Evolutionary conservation across 2,797 vertebrate genomes (phyloP), one percentile per base, ranked within the genome.

Genomic region (Poecilia picta): DNA sequence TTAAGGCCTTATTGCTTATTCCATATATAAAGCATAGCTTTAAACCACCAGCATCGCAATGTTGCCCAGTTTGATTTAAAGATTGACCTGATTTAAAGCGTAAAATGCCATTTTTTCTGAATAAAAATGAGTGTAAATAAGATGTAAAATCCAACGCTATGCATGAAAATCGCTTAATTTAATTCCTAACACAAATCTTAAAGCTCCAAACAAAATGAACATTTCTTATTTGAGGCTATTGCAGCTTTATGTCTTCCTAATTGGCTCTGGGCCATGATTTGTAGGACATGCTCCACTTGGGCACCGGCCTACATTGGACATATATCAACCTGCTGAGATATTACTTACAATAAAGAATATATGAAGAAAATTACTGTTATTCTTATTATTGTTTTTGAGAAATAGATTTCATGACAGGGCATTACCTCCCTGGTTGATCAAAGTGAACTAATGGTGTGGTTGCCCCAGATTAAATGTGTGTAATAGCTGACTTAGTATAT

Each of bases 211-310:
- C 46, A 85, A 88, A 85, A 84, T 84, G 88, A 86, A 85, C 73
- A 83, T 57, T 81, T 73, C 83, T 85, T 76, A 73, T 82, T 85
- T 33, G 31, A 36, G 77, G 10, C 76, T 83, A 5, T 83, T 78
- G 72, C 78, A 75, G 64, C 73, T 76, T 76, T 59, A 76, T 41
- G 43, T 82, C 70, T 47, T 36, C 73, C 72, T 73, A 77, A 79
- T 83, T 74, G 79, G 53, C 47, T 72, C 66, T 74, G 84, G 55
- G 75, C 72, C 74, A 41, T 80, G 81, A 82, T 87, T 85, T 88
- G 81, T 82, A 90, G 91, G 89, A 86, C 90, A 82, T 66, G 88
- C 77, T 90, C 86, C 83, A 83, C 82, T 88, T 88, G 74, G 78
- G 77, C 64, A 77, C 72, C 80, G 83, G 88, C 89, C 89, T 90